A percentile compares a stretch with the other conserved stretches of the same genome.
phyloP scores from a whole-genome alignment of 2,113 vertebrate genomes.

The Speoplatyrhinus poulsoni region DNA sequence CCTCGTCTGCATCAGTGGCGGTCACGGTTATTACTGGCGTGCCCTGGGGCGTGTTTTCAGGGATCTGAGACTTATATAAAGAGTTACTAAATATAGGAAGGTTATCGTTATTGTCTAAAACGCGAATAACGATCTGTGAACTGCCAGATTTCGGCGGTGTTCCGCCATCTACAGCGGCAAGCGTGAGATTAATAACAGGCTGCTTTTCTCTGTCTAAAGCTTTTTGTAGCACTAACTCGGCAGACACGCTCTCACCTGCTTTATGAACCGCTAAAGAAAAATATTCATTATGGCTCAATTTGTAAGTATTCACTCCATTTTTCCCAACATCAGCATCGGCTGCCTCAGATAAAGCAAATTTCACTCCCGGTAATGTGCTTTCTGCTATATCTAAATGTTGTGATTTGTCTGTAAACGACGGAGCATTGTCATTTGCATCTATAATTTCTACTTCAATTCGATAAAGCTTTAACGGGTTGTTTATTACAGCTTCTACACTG shows the following conservation, averaged over 20 bases:
- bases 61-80: constrained; percentile 48
- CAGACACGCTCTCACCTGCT: constrained; percentile 62
- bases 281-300: constrained; percentile 56
- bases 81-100: constrained; percentile 46
- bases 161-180: constrained; percentile 72
- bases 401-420: constrained; percentile 43
- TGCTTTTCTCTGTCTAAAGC: constrained; percentile 69
- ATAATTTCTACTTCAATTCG: constrained; percentile 64
- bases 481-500: constrained; percentile 72
- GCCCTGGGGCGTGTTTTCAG: constrained; percentile 44
- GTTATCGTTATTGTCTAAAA: constrained; percentile 62
- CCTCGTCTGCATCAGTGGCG: constrained; percentile 66
- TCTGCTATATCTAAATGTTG: constrained; percentile 57
- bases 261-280: constrained; percentile 58
- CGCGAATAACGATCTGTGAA: constrained; percentile 40
- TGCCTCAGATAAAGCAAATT: constrained; percentile 61
- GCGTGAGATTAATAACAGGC: constrained; percentile 35
- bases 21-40: constrained; percentile 42
- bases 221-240: constrained; percentile 72
- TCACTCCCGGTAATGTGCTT: constrained; percentile 25
- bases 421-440: constrained; percentile 73
- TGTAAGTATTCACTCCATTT: constrained; percentile 63
- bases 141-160: constrained; percentile 55
- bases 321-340: constrained; percentile 66
- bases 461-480: constrained; percentile 72